phyloP scores from a whole-genome alignment of 2,797 vertebrate species.

The Melanotaenia nigrans region DNA sequence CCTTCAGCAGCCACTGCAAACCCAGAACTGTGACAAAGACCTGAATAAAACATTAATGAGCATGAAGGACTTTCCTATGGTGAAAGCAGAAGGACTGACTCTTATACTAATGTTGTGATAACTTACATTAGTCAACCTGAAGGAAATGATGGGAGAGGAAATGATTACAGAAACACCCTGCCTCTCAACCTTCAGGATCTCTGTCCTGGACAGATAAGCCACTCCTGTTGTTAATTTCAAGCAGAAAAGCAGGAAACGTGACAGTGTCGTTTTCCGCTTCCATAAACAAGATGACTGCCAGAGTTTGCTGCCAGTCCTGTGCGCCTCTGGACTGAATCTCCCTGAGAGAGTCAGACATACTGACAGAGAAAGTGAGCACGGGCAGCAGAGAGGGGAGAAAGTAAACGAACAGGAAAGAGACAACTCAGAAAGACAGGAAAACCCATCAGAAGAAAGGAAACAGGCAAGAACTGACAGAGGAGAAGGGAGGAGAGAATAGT shows the following conservation, averaged over 20 bases:
- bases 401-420: slow-evolving; percentile 67
- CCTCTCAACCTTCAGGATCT: slow-evolving; percentile 86
- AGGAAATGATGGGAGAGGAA: slow-evolving; percentile 94
- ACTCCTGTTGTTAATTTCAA: slow-evolving; percentile 91
- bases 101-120: slow-evolving; percentile 28
- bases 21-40: slow-evolving; percentile 17
- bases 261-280: slow-evolving; percentile 93
- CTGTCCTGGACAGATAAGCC: slow-evolving; percentile 94
- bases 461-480: slow-evolving; percentile 49
- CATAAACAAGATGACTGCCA: slow-evolving; percentile 86
- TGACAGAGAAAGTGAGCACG: slow-evolving; percentile 60
- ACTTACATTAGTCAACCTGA: slow-evolving; percentile 80
- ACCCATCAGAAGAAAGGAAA: slow-evolving; percentile 61
- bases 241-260: slow-evolving; percentile 96
- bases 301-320: slow-evolving; percentile 72
- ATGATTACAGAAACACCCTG: slow-evolving; percentile 82
- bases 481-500: slow-evolving; percentile 41
- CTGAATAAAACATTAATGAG: slow-evolving; percentile 25
- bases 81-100: slow-evolving; percentile 44
- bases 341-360: slow-evolving; percentile 56
- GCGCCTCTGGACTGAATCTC: slow-evolving; percentile 68
- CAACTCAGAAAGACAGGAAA: slow-evolving; percentile 68
- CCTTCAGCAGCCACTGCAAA: slow-evolving; percentile 24
- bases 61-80: slow-evolving; percentile 42
- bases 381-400: slow-evolving; percentile 54